Percentiles rank a stretch among this genome's conserved stretches.
Conservation (phyloP, 2,888 invertebrate genomes). For the Poecilobothrus nobilitatus region DNA sequence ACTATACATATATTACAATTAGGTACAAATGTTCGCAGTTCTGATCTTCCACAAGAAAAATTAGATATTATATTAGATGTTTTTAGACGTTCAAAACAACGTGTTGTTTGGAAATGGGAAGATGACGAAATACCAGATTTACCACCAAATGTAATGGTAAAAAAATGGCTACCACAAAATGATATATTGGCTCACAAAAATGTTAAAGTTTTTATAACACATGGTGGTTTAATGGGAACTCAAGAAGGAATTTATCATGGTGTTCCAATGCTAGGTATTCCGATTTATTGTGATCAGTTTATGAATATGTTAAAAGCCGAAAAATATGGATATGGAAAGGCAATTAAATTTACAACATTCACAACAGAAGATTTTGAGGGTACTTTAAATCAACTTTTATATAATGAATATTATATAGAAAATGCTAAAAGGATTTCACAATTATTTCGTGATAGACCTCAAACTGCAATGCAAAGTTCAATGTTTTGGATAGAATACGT, state of each 20-base stretch:
- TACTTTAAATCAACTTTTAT: slow-evolving; percentile 37
- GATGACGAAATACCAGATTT: slow-evolving; percentile 38
- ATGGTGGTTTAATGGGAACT: slow-evolving; percentile 44
- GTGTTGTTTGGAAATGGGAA: slow-evolving; percentile 50
- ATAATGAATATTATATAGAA: slow-evolving; percentile 37
- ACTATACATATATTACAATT: not conserved
- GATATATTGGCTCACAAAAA: slow-evolving; percentile 46
- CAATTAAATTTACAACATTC: slow-evolving; percentile 36
- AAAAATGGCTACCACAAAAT: slow-evolving; percentile 49
- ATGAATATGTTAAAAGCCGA: slow-evolving; percentile 39
- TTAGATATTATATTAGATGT: slow-evolving; percentile 39
- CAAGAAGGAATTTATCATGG: slow-evolving; percentile 44
- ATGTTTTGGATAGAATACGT: slow-evolving; percentile 45
- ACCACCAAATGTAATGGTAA: slow-evolving; percentile 44
- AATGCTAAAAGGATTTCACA: slow-evolving; percentile 34
- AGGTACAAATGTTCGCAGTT: slow-evolving; percentile 45
- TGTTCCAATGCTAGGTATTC: slow-evolving; percentile 44
- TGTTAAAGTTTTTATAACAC: slow-evolving; percentile 44
- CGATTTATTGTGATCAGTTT: slow-evolving; percentile 44
- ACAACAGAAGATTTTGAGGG: slow-evolving; percentile 31
- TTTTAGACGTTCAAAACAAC: slow-evolving; percentile 44
- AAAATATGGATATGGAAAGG: slow-evolving; percentile 38
- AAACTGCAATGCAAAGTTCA: slow-evolving; percentile 37
- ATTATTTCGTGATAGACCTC: slow-evolving; percentile 41
- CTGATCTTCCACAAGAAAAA: slow-evolving; percentile 41